Base-by-base conservation (phyloP, 2,797 vertebrate genomes). In the Sciurus carolinensis region DNA sequence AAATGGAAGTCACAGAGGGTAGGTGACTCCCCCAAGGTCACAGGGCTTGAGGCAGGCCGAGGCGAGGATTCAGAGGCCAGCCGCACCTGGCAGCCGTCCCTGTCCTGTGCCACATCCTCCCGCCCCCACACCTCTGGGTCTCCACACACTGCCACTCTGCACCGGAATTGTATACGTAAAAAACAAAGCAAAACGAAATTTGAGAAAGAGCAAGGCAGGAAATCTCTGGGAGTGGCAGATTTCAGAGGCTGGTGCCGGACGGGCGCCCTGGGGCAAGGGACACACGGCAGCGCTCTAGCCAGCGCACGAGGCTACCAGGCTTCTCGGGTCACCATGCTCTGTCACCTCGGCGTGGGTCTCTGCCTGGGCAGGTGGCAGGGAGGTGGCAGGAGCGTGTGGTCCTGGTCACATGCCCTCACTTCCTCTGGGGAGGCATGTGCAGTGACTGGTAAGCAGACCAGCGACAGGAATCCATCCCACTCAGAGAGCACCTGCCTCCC, bases 401-500 rank as follows among this genome's bases (percentile, higher is more conserved):
- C 30, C 83, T 44, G 39, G 69, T 91, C 95, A 47, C 88, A 82
- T 5, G 22, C 30, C 66, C 66, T 77, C 73, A 59, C 36, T 33
- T 57, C 77, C 81, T 76, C n/a, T 7, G 50, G 13, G 39, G 24
- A 62, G 47, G 22, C 33, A 30, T 12, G 24, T 2, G 47, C 24
- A 42, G n/a, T 17, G 57, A 80, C 80, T 36, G 9, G 28, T 50
- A 66, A 90, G 67, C 71, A 96, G 77, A 95, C 57, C 47, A 4
- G 36, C 50, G 24, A 62, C 20, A 20, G 22, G 54, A 80, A 87
- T 28, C 3, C 50, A 42, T 83, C 95, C 92, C 73, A 39, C n/a
- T 73, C 81, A n/a, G 47, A 92, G 42, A 95, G 67, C 87, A 92
- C 90, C 92, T 94, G 95, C 50, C 90, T 95, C 75, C 81, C 92